Conservation (phyloP, 2,797 vertebrate genomes). For the Lerista edwardsae region DNA sequence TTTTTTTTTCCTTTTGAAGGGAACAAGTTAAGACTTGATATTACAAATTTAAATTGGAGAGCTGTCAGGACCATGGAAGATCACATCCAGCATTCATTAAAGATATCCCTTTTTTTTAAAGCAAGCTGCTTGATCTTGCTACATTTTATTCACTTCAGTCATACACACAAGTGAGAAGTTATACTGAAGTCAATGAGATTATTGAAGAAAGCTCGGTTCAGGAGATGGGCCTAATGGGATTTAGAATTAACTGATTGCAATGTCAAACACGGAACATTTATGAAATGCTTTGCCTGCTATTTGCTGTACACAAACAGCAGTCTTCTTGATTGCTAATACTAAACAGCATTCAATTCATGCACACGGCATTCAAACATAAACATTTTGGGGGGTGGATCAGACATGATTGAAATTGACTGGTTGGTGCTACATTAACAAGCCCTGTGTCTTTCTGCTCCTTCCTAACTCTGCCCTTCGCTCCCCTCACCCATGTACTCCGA, state of each 20-base stretch:
- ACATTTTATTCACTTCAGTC: background rate
- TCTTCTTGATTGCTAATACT: background rate
- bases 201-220: background rate
- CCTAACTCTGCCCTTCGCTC: background rate
- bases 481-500: background rate
- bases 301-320: background rate
- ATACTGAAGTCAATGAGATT: background rate
- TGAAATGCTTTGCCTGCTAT: background rate
- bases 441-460: background rate
- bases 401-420: too few relatives aligned
- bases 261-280: background rate
- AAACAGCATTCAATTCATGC: background rate
- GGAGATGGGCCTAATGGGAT: background rate
- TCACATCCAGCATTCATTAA: conserved; percentile 8
- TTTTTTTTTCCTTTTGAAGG: background rate
- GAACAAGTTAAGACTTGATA: background rate
- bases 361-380: background rate
- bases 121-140: background rate
- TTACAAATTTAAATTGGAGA: conserved; percentile 4
- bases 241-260: background rate
- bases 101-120: background rate
- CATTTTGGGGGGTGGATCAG: background rate
- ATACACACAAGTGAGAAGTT: background rate
- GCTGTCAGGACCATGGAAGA: background rate
- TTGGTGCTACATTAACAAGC: background rate